phyloP scores from a whole-genome alignment of 2,888 invertebrate genomes.

The Ormyrus rosae region DNA sequence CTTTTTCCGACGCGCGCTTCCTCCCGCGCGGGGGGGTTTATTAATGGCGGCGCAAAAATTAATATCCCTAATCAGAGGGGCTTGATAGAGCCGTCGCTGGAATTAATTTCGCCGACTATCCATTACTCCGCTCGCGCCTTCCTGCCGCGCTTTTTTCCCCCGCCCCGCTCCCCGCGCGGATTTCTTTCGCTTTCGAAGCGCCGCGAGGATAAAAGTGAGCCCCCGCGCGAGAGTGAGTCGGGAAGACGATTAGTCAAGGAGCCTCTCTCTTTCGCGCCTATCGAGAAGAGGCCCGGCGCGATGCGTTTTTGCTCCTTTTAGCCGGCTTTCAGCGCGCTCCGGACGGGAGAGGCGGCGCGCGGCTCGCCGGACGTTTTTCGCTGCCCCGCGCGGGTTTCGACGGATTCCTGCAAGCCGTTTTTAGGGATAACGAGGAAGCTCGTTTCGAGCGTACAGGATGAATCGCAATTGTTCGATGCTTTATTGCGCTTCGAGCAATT shows the following conservation, averaged over 20 bases:
- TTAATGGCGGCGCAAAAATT: constrained; percentile 9
- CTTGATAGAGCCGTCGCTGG: constrained; percentile 35
- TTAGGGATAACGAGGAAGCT: no score
- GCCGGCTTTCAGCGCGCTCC: background rate
- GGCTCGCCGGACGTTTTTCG: no score
- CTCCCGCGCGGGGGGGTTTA: background rate
- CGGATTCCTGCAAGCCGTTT: no score
- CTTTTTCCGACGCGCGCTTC: background rate
- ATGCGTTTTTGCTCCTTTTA: background rate
- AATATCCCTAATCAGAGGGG: constrained; percentile 24
- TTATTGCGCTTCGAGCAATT: no score
- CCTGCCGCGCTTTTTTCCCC: background rate
- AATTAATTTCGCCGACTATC: constrained; percentile 18
- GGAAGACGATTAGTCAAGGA: constrained; percentile 26
- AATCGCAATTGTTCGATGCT: no score
- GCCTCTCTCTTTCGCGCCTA: background rate
- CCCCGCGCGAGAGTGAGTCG: background rate
- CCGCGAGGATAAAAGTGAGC: no score
- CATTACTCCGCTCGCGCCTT: no score
- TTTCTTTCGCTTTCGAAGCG: no score
- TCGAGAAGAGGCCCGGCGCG: no score
- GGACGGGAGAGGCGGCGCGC: background rate
- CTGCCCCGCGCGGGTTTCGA: no score
- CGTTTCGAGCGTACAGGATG: no score
- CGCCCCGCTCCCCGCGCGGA: background rate